Conservation (phyloP, 2,113 vertebrate species). For the Scomber japonicus region DNA sequence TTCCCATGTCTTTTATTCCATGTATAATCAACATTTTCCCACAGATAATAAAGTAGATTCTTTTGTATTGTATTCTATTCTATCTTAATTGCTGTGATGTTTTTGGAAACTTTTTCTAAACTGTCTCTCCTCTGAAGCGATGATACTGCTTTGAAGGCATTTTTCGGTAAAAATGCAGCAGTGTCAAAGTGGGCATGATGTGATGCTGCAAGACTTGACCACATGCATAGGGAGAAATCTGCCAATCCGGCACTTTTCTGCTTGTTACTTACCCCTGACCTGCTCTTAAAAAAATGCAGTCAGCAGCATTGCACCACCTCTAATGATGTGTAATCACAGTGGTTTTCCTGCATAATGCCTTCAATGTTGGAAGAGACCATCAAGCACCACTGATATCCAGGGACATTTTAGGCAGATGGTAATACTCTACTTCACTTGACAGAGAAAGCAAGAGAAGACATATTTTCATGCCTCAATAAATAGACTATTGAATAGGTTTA, state of each 20-base stretch:
- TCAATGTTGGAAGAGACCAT: conserved; percentile 62
- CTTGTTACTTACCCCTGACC: conserved; percentile 80
- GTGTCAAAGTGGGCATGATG: conserved; percentile 76
- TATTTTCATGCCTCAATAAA: conserved; percentile 63
- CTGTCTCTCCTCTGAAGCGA: conserved; percentile 25
- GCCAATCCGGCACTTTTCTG: conserved; percentile 75
- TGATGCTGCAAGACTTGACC: conserved; percentile 75
- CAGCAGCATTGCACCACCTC: conserved; percentile 73
- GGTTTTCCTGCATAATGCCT: conserved; percentile 77
- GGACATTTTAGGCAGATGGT: conserved; percentile 76
- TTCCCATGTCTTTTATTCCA: too few relatives aligned
- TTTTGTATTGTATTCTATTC: neutral
- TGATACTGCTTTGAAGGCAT: conserved; percentile 67
- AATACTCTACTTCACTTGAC: conserved; percentile 68
- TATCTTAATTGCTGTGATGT: neutral
- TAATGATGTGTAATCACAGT: conserved; percentile 80
- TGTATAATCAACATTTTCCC: too few relatives aligned
- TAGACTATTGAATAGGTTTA: conserved; percentile 52
- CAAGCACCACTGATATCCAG: conserved; percentile 66
- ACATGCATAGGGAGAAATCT: conserved; percentile 71
- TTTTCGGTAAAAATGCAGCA: conserved; percentile 63
- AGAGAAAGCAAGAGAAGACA: conserved; percentile 49
- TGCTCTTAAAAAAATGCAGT: conserved; percentile 76
- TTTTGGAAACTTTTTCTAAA: conserved; percentile 24
- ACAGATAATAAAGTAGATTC: neutral